phyloP scores from a whole-genome alignment of 2,113 vertebrate genomes.

The Nymphicus hollandicus region DNA sequence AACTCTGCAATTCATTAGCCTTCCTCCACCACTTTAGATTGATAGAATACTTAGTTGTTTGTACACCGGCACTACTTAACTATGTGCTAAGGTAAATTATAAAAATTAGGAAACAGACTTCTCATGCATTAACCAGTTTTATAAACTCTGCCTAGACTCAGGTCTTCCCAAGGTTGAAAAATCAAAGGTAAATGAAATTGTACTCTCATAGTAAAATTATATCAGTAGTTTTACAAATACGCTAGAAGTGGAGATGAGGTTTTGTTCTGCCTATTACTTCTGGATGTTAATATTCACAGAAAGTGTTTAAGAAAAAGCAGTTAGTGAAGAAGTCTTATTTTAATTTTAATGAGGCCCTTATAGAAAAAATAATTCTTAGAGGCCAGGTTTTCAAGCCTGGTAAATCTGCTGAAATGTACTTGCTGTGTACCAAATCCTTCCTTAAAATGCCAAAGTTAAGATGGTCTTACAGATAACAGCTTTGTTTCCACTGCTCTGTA shows the following conservation, averaged over 20 bases:
- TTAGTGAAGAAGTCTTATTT: neutral
- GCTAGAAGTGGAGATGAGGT: neutral
- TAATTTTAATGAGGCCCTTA: neutral
- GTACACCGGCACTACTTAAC: neutral
- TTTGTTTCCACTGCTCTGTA: neutral
- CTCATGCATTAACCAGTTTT: neutral
- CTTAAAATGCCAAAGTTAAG: neutral
- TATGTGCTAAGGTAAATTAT: neutral
- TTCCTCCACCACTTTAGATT: neutral
- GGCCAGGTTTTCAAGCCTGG: neutral
- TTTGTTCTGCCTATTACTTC: neutral
- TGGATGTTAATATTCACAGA: neutral
- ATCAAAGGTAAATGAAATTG: neutral
- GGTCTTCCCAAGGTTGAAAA: neutral
- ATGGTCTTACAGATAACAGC: neutral
- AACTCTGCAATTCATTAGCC: neutral
- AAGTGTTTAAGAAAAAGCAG: neutral
- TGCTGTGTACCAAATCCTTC: neutral
- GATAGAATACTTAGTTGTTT: neutral
- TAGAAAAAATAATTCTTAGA: neutral
- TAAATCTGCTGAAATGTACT: neutral
- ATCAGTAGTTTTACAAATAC: neutral
- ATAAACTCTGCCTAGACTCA: neutral
- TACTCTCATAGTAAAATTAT: neutral
- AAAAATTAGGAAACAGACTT: neutral